These are phyloP conservation scores for Loxodonta africana DNA, from an alignment of 2,113 vertebrate species.

Conservation along the genomic window DNA sequence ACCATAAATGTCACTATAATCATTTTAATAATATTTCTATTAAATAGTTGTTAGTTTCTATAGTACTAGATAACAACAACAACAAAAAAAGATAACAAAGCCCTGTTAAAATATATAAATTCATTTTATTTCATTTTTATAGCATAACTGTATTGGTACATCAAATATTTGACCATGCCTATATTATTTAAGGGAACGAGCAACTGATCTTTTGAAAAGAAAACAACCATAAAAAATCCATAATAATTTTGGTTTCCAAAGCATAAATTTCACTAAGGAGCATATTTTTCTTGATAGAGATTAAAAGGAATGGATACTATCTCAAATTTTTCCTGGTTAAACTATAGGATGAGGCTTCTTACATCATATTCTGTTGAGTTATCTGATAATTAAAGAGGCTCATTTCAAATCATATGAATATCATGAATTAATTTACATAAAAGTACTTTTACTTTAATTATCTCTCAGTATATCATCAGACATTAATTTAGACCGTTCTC, in stretches of 20 bases:
- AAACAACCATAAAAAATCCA: conserved; percentile 2
- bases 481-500: conserved; percentile 51
- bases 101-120: neutral
- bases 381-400: conserved; percentile 39
- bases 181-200: conserved; percentile 28
- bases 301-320: neutral
- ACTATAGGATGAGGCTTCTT: neutral
- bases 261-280: conserved; percentile 3
- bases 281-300: conserved; percentile 12
- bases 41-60: neutral
- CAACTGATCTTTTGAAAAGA: conserved; percentile 33
- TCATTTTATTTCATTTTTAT: conserved; percentile 11
- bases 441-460: neutral
- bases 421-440: conserved; percentile 33
- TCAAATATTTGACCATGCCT: conserved; percentile 3
- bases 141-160: neutral
- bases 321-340: conserved; percentile 41
- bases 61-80: neutral
- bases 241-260: conserved; percentile 32
- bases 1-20: neutral
- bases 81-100: neutral
- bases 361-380: neutral
- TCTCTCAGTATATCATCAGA: conserved; percentile 39
- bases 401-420: conserved; percentile 53
- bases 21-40: conserved; percentile 27